Percentiles rank a stretch among this genome's conserved stretches.
phyloP scores from a whole-genome alignment of 2,888 invertebrate genomes.

The Euzophera pinguis region DNA sequence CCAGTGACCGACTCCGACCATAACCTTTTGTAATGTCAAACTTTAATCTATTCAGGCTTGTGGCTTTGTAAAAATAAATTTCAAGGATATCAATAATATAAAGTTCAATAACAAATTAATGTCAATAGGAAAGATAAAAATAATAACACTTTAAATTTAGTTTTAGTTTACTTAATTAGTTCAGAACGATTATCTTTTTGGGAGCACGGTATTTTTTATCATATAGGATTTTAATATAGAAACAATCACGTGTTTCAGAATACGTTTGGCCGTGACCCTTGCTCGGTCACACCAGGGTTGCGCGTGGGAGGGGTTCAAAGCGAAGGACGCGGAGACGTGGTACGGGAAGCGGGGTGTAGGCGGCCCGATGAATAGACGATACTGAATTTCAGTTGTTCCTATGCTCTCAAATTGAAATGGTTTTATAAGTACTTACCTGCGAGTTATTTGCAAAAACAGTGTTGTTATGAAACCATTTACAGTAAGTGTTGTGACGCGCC shows the following conservation, averaged over 20 bases:
- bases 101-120: background rate
- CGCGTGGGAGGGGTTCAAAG: constrained; percentile 41
- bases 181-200: background rate
- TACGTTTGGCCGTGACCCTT: constrained; percentile 69
- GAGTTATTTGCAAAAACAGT: constrained; percentile 37
- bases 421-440: constrained; percentile 32
- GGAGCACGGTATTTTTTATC: background rate
- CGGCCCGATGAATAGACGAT: constrained; percentile 31
- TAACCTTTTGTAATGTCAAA: constrained; percentile 8
- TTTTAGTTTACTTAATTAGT: background rate
- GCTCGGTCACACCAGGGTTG: constrained; percentile 55
- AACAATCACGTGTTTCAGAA: constrained; percentile 51
- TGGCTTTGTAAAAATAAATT: background rate
- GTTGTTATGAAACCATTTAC: constrained; percentile 66
- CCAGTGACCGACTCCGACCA: constrained; percentile 5
- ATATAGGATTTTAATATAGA: constrained; percentile 19
- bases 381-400: constrained; percentile 35
- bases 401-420: constrained; percentile 33
- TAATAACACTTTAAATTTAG: background rate
- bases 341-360: constrained; percentile 21
- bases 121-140: no score
- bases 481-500: constrained; percentile 65
- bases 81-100: background rate
- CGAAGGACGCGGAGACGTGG: constrained; percentile 38
- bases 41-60: constrained; percentile 1